A percentile compares a stretch with the other conserved stretches of the same genome.
Evolutionary conservation across 2,797 vertebrate species (phyloP).

Genomic region (Notolepis coatsorum): DNA sequence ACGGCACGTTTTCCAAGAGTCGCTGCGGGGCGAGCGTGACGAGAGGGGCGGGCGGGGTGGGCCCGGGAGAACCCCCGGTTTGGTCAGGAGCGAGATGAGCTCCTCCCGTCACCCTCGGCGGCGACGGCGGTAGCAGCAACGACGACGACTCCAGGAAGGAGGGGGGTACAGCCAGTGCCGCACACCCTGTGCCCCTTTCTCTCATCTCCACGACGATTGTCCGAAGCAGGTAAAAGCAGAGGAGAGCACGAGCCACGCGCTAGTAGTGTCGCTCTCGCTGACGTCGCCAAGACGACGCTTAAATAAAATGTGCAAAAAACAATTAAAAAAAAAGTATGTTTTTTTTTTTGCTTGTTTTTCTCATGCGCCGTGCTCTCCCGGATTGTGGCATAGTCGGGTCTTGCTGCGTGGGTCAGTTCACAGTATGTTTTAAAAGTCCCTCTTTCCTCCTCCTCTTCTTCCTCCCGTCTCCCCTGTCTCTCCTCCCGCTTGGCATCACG

Average conservation of each 20-base stretch:
- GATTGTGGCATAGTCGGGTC: constrained; percentile 57
- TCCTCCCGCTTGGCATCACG: not conserved
- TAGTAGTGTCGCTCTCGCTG: constrained; percentile 34
- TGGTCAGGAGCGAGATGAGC: constrained; percentile 8
- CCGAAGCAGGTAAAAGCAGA: constrained; percentile 69
- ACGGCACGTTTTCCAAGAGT: constrained; percentile 56
- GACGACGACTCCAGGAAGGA: too few relatives aligned
- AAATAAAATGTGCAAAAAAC: constrained; percentile 76
- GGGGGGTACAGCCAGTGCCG: constrained; percentile 20
- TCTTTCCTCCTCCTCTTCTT: constrained; percentile 22
- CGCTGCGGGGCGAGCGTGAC: constrained; percentile 6
- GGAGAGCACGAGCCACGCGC: constrained; percentile 22
- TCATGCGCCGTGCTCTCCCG: constrained; percentile 35
- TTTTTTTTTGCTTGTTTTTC: constrained; percentile 23
- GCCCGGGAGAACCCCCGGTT: not conserved
- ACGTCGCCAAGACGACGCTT: constrained; percentile 43
- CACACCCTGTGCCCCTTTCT: constrained; percentile 32
- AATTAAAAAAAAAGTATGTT: constrained; percentile 45
- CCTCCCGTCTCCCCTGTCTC: constrained; percentile 5
- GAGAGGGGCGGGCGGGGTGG: not conserved
- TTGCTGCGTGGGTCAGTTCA: constrained; percentile 61
- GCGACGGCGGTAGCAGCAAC: not conserved
- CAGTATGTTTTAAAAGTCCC: constrained; percentile 63
- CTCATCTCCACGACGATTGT: constrained; percentile 67
- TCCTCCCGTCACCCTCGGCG: not conserved